Evolutionary conservation across 2,113 vertebrate species (phyloP).

Genomic region (Actinemys pallida): DNA sequence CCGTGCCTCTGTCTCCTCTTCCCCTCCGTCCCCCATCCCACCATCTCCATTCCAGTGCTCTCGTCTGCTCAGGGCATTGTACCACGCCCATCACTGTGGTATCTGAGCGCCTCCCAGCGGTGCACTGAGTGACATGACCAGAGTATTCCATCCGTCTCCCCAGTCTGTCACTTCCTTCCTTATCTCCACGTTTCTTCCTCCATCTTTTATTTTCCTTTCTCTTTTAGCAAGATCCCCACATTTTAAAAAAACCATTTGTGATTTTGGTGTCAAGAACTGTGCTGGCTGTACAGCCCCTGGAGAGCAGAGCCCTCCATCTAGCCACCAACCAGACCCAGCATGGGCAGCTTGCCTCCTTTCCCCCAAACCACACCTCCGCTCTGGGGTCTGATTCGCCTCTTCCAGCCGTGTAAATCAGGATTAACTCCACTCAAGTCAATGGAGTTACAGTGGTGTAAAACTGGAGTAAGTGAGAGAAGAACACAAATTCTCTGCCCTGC

Average conservation of each 20-base stretch:
- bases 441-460: neutral
- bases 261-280: neutral
- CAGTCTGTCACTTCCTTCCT: neutral
- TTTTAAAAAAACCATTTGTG: neutral
- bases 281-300: neutral
- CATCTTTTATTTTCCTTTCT: neutral
- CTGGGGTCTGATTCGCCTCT: neutral
- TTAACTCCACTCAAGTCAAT: accelerated
- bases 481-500: neutral
- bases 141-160: neutral
- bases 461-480: neutral
- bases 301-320: neutral
- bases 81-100: neutral
- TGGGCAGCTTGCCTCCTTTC: neutral
- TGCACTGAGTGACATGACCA: neutral
- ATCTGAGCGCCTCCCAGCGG: neutral
- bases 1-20: neutral
- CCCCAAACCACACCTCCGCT: neutral
- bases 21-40: neutral
- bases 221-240: neutral
- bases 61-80: neutral
- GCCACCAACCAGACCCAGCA: neutral
- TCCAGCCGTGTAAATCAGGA: neutral
- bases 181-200: neutral
- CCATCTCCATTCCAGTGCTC: neutral